Base-by-base conservation (phyloP, 2,888 invertebrate species). In the Spisula solida region DNA sequence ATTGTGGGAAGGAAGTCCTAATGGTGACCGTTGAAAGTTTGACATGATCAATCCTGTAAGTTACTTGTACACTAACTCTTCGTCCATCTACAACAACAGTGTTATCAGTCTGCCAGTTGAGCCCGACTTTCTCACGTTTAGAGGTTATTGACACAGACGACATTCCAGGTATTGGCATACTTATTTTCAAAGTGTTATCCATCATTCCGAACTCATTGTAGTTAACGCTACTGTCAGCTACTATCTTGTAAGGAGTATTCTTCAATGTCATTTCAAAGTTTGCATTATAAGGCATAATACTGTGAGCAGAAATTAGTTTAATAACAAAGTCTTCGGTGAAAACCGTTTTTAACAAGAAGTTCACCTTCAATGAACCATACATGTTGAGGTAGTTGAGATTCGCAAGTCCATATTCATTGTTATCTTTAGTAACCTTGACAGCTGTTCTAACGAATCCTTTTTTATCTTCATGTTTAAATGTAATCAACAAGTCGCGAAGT, bases 1-100 rank as follows among this genome's bases (percentile, higher is more conserved):
- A 92, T 41, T 92, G 91, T 85, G 92, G 91, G 88, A 94, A 94
- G 18, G 95, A 94, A 31, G 94, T 92, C 31, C 82, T 91, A 41
- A 95, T 66, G 47, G 89, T 81, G 12, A 94, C 41, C 25, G 92
- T 85, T 12, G 92, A 88, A 5, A 90, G 85, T 75, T 94, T 94
- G 4, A 91, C 89, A 85, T 87, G 82, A 20, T 92, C 94, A 85
- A 88, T 87, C 31, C 93, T 90, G 78, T 94, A 92, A 25, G 86
- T 87, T 6, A 88, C 82, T 34, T 90, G 91, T 16, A 94, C n/a
- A 18, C 80, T 89, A 16, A 95, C 90, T 41, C 89, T 90, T 80
- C 92, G 92, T 51, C 88, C 91, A 78, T 94, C 85, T 48, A 79
- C 47, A 1, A 60, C 92, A 18, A 95, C 80, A 47, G 91, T 90